A percentile compares a stretch with the other conserved stretches of the same genome.
These are phyloP conservation scores for Hippocampus abdominalis DNA, from an alignment of 2,113 vertebrate genomes.

Conservation along the genomic window DNA sequence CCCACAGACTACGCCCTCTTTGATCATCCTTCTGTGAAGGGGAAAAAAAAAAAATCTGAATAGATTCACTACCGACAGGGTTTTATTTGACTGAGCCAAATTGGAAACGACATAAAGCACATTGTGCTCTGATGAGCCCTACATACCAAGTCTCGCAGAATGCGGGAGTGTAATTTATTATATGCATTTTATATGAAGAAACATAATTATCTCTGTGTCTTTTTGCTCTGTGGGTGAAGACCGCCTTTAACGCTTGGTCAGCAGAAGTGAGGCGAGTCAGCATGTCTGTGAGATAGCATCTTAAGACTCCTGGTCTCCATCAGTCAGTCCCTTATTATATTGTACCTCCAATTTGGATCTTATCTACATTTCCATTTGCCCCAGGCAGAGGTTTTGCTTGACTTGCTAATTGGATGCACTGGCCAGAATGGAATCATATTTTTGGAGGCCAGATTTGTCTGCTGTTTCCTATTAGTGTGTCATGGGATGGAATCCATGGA, in stretches of 20 bases:
- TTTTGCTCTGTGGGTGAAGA: conserved; percentile 18
- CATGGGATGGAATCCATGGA: conserved; percentile 22
- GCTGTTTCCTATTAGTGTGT: conserved; percentile 28
- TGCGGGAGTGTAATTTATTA: conserved; percentile 42
- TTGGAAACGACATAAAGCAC: conserved; percentile 42
- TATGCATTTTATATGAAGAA: conserved; percentile 16
- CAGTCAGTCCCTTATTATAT: conserved; percentile 48
- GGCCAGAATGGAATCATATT: conserved; percentile 12
- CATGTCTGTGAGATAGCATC: conserved; percentile 54
- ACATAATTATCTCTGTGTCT: conserved; percentile 50
- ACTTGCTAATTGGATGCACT: conserved; percentile 55
- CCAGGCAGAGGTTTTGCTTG: conserved; percentile 32
- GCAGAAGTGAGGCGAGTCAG: conserved; percentile 39
- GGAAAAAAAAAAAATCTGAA: conserved; percentile 25
- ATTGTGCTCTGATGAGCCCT: conserved; percentile 42
- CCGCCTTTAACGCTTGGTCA: conserved; percentile 50
- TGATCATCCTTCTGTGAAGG: conserved; percentile 37
- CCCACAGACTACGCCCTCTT: conserved; percentile 5
- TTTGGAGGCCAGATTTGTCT: conserved; percentile 28
- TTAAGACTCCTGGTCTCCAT: conserved; percentile 45
- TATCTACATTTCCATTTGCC: conserved; percentile 66
- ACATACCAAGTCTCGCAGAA: conserved; percentile 38
- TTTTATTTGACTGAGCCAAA: conserved; percentile 40
- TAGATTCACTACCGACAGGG: conserved; percentile 33
- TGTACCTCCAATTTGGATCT: conserved; percentile 55